Base-by-base conservation (phyloP, 1,140 invertebrate genomes). In the Vanessa atalanta region DNA sequence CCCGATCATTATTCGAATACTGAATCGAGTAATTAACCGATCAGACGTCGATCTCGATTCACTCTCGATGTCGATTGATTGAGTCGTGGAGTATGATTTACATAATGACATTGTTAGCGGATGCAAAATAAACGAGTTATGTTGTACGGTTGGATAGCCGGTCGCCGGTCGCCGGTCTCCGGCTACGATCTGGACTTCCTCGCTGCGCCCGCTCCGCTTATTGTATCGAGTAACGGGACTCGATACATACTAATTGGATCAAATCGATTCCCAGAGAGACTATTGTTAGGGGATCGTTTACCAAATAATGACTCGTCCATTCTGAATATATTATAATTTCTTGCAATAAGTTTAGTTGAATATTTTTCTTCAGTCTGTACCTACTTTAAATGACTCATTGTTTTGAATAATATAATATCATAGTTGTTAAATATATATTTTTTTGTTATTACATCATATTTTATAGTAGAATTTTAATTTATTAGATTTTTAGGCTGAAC, bases 101-200 rank as follows among this genome's bases (percentile, higher is more conserved):
- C 87, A 87, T 88, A 88, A 86, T 83, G 82, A 87, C 76, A 82
- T 87, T 87, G 85, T 87, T 88, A 87, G 81, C 76, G 71, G 77
- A 86, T 86, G 83, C 83, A 82, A 83, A 83, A 83, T 75, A 83
- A 83, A 83, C 83, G 78, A 84, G 82, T 79, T 75, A 75, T 76
- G 72, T 69, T 55, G 65, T 55, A 57, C n/a, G 8, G n/a, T n/a
- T n/a, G 51, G 51, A 50, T 53, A 15, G 51, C n/a, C 23, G 63
- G 50, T 31, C 61, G 73, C 50, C 43, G 65, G 50, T 68, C 70
- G 55, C 55, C 55, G 55, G 55, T 60, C 55, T 15, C 51, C 51
- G 51, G 51, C n/a, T 16, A n/a, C 51, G 37, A 43, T 43, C 51
- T 15, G 51, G 15, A 53, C 37, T 43, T 53, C 51, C 15, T 53